Evolutionary conservation across 2,797 vertebrate species (phyloP).

Genomic region (Melanotaenia maccullochi): DNA sequence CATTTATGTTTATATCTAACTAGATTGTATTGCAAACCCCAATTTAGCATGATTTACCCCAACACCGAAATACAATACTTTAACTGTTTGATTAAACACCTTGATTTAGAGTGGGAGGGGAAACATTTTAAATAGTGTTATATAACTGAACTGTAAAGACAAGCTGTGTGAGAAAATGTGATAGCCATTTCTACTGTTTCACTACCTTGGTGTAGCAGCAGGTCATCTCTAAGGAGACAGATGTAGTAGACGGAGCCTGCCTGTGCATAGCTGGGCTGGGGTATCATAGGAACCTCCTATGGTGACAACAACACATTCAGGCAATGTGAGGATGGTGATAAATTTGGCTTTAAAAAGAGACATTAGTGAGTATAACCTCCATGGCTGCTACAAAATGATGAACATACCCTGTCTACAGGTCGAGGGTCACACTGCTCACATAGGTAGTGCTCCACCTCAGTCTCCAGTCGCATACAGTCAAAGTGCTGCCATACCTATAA

Average conservation of each 20-base stretch:
- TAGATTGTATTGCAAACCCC: not conserved
- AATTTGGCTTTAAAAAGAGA: not conserved
- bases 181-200: slow-evolving; percentile 5
- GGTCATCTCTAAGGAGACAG: slow-evolving; percentile 93
- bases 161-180: not conserved
- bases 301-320: slow-evolving; percentile 26
- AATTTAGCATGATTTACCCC: not conserved
- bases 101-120: not conserved
- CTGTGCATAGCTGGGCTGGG: slow-evolving; percentile 95
- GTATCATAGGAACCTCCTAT: slow-evolving; percentile 98
- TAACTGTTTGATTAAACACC: not conserved
- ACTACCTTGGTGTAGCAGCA: slow-evolving; percentile 96
- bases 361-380: not conserved
- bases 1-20: not conserved
- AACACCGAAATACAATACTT: not conserved
- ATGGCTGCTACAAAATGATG: not conserved
- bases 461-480: slow-evolving; percentile 96
- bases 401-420: slow-evolving; percentile 89
- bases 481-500: slow-evolving; percentile 98
- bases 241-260: slow-evolving; percentile 98
- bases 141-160: not conserved
- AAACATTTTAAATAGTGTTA: not conserved
- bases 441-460: slow-evolving; percentile 95
- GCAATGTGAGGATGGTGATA: slow-evolving; percentile 19
- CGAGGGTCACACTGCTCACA: slow-evolving; percentile 97